Conservation (phyloP, 2,888 invertebrate species). For the Abrostola triplasia region DNA sequence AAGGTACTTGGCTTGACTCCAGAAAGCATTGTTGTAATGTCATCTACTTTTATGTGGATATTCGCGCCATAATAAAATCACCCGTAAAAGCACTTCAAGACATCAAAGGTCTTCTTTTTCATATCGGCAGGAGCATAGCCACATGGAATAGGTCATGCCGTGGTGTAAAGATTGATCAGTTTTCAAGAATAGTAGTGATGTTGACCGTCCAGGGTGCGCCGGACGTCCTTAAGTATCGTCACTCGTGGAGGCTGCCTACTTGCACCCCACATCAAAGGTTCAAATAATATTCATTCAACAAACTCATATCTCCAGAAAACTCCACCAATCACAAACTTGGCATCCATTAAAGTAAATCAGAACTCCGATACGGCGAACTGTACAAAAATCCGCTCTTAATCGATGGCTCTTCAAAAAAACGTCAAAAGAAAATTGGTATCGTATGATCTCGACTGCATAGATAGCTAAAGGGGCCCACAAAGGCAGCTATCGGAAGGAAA, state of each 20-base stretch:
- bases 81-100: neutral
- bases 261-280: too few relatives aligned
- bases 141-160: too few relatives aligned
- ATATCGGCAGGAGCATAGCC: too few relatives aligned
- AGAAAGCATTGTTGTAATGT: too few relatives aligned
- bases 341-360: slow-evolving; percentile 54
- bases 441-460: slow-evolving; percentile 77
- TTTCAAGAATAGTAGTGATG: too few relatives aligned
- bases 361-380: slow-evolving; percentile 50
- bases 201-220: too few relatives aligned
- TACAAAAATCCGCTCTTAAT: slow-evolving; percentile 55
- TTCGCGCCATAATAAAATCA: neutral
- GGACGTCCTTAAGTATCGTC: too few relatives aligned
- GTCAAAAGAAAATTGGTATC: slow-evolving; percentile 80
- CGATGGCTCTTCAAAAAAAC: slow-evolving; percentile 67
- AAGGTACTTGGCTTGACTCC: too few relatives aligned
- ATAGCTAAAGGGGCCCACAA: slow-evolving; percentile 81
- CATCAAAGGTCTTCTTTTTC: neutral
- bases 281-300: slow-evolving; percentile 6
- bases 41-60: too few relatives aligned
- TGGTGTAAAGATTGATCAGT: too few relatives aligned
- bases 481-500: slow-evolving; percentile 88
- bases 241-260: too few relatives aligned
- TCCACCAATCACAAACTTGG: slow-evolving; percentile 16
- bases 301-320: slow-evolving; percentile 10